Percentiles rank a stretch among this genome's conserved stretches.
Evolutionary conservation across 2,797 vertebrate species (phyloP).

Genomic region (Darevskia nairensis): DNA sequence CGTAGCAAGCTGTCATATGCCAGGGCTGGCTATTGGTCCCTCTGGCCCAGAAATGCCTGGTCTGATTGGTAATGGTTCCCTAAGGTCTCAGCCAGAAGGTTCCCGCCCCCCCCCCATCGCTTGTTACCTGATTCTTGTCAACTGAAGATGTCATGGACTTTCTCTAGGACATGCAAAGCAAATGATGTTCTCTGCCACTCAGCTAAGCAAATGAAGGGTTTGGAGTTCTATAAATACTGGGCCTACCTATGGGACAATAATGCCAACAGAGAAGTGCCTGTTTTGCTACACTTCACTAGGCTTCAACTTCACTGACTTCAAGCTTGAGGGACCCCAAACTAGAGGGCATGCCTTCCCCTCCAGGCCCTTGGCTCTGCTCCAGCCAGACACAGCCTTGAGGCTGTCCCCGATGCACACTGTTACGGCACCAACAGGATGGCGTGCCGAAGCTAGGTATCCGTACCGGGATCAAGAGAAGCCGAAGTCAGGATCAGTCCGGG

Average conservation of each 20-base stretch:
- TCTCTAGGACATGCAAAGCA: background rate
- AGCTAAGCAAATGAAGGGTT: background rate
- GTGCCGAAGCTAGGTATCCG: no score
- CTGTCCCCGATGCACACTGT: background rate
- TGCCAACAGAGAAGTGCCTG: background rate
- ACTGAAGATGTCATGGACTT: background rate
- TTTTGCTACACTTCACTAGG: background rate
- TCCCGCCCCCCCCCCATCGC: background rate
- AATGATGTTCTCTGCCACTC: background rate
- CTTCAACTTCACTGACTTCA: background rate
- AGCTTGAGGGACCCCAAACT: background rate
- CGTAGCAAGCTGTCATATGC: background rate
- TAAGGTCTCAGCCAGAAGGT: background rate
- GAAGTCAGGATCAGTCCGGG: no score
- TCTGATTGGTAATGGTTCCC: background rate
- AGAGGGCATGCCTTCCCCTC: background rate
- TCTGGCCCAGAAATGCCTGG: no score
- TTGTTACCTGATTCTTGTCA: background rate
- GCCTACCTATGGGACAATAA: background rate
- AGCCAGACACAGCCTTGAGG: background rate
- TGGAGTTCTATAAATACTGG: background rate
- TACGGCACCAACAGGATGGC: no score
- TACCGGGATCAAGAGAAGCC: no score
- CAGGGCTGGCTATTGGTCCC: no score
- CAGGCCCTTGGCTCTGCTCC: background rate